Evolutionary conservation across 2,888 invertebrate species (phyloP), one percentile per base, ranked within the genome.

Genomic region (Conomelus anceps): DNA sequence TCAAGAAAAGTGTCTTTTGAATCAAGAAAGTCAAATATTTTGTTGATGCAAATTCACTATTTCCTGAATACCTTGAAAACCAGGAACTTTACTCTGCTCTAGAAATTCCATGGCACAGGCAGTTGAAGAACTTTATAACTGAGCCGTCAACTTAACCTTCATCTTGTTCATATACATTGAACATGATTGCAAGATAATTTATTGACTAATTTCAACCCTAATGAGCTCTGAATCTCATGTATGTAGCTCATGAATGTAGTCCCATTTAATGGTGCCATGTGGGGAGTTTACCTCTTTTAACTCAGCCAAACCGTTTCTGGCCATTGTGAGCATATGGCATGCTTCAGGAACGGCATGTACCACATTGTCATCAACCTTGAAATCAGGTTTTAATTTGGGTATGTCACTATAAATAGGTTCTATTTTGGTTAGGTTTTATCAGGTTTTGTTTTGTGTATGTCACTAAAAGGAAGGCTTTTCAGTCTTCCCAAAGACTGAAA

Each of bases 311-410:
- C 90, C 89, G 87, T 92, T 92, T 88, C 92, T 89, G 11, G 91
- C 90, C 63, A 92, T 89, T 89, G 91, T 92, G 1, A 92, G 13
- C 92, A 91, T 92, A 88, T 92, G 91, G 88, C 91, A 91, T n/a
- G 90, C 85, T 90, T 92, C 92, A 22, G 91, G 90, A 84, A 91
- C 90, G 11, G 91, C 89, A 89, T 89, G 90, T 84, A 91, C n/a
- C n/a, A n/a, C n/a, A n/a, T 84, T 86, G 89, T 90, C 22, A n/a
- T n/a, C 90, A 3, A 90, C 41, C 11, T n/a, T 23, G 88, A 92
- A 92, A 86, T 86, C 90, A 34, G 92, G 90, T 84, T 89, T 87
- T 13, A 91, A 88, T 90, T 90, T 85, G 26, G 26, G 41, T 88
- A 34, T 87, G 26, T 88, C 63, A 23, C 41, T 13, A 22, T 41